Percentiles rank a stretch among this genome's conserved stretches.
These are phyloP conservation scores for Macropus fuliginosus DNA, from an alignment of 2,797 vertebrate genomes.

Conservation along the genomic window DNA sequence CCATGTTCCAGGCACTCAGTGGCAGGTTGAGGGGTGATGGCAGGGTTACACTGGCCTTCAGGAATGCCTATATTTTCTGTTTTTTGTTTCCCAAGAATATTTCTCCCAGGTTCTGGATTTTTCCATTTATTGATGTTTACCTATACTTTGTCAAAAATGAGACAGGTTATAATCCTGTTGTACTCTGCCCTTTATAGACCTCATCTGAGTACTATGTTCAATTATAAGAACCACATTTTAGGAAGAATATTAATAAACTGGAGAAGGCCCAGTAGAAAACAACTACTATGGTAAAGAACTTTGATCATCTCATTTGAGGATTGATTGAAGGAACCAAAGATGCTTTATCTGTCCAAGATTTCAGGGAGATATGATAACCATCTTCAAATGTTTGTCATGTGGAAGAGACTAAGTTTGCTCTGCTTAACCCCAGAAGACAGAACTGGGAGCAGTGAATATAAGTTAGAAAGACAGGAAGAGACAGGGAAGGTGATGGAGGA, in stretches of 20 bases:
- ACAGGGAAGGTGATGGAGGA: not conserved
- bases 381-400: not conserved
- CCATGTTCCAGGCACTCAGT: not conserved
- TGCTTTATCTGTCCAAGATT: not conserved
- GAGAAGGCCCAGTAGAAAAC: not conserved
- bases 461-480: not conserved
- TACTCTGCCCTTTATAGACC: not conserved
- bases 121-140: not conserved
- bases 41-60: not conserved
- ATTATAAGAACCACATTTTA: not conserved
- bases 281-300: not conserved
- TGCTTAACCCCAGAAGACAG: not conserved
- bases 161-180: too few relatives aligned
- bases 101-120: not conserved
- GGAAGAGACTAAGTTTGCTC: not conserved
- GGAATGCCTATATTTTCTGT: not conserved
- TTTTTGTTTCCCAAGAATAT: not conserved
- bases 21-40: not conserved
- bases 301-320: not conserved
- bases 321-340: not conserved
- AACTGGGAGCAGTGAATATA: not conserved
- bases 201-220: not conserved
- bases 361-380: not conserved
- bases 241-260: not conserved
- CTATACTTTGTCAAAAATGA: not conserved